Percentiles rank a stretch among this genome's conserved stretches.
Conservation (phyloP, 30 jellyfish, hydroid and myxozoan genomes). For the Aurelia coerulea region DNA sequence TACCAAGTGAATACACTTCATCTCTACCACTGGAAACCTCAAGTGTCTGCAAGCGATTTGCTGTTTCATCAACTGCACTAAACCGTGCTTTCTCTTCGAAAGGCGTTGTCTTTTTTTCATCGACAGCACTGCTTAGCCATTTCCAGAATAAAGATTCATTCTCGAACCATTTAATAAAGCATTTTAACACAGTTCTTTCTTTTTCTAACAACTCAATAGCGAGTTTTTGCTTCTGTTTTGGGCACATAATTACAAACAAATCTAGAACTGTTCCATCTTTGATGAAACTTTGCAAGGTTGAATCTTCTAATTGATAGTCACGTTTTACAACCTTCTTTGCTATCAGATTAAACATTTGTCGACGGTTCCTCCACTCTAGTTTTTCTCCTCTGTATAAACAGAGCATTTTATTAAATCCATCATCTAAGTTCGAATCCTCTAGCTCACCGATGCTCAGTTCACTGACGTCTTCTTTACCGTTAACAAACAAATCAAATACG, state of each 20-base stretch:
- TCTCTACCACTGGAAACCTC: too few species aligned
- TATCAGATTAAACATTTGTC: background rate
- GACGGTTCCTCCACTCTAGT: constrained; percentile 23
- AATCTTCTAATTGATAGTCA: background rate
- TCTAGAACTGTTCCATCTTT: constrained; percentile 6
- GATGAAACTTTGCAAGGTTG: background rate
- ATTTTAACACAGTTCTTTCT: constrained; percentile 25
- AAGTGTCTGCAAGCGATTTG: background rate
- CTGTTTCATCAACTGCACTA: background rate
- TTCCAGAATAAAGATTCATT: constrained; percentile 80
- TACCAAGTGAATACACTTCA: too few species aligned
- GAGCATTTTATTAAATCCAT: background rate
- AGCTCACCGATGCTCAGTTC: background rate
- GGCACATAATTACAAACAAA: background rate
- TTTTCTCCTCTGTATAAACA: background rate
- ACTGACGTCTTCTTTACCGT: background rate
- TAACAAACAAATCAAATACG: constrained; percentile 10
- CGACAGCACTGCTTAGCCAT: constrained; percentile 82
- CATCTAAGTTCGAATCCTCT: background rate
- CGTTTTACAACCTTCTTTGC: background rate
- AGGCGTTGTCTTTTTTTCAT: background rate
- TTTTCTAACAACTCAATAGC: constrained; percentile 12
- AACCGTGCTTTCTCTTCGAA: background rate
- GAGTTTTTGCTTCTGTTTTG: background rate
- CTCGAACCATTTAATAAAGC: constrained; percentile 58